Conservation (phyloP, 2,888 invertebrate species). For the Machimus atricapillus region DNA sequence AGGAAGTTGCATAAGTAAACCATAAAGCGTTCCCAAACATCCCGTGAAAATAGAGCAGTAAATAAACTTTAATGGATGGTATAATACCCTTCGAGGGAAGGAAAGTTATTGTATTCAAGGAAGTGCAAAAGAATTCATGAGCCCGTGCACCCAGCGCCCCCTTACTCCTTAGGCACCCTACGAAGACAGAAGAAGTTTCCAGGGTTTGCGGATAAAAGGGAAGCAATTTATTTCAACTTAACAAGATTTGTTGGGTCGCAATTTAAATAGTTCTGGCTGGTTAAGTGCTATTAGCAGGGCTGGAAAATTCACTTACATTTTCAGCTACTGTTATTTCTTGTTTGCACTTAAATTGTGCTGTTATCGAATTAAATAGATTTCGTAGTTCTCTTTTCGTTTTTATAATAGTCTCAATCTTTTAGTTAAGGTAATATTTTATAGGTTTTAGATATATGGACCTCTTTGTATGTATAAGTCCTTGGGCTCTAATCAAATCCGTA, state of each 20-base stretch:
- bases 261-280: background rate
- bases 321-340: background rate
- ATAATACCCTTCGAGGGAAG: background rate
- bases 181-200: background rate
- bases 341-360: background rate
- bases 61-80: background rate
- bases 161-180: background rate
- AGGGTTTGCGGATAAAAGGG: background rate
- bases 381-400: background rate
- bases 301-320: background rate
- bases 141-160: background rate
- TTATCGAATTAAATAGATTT: background rate
- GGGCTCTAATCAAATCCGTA: no score
- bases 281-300: background rate
- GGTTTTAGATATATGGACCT: no score
- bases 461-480: no score
- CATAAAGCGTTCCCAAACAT: background rate
- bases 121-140: background rate
- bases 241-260: background rate
- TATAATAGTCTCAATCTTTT: background rate
- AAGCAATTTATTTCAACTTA: conserved; percentile 8
- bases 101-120: background rate
- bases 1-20: background rate
- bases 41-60: background rate
- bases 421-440: background rate